Evolutionary conservation across 2,888 invertebrate species (phyloP).

Genomic region (Drosophila barbarae): DNA sequence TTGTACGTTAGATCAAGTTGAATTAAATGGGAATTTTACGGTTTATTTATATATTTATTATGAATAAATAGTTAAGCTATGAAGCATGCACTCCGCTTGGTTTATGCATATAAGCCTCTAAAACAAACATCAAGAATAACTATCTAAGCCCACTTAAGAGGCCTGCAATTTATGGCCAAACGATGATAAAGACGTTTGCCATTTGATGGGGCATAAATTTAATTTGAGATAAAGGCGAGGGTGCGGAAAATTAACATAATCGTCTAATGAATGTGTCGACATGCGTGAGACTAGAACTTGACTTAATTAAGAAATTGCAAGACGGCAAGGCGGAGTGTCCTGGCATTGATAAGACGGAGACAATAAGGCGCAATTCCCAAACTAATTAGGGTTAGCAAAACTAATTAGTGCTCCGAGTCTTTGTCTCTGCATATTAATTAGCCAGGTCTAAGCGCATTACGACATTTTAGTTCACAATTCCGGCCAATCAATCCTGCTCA

Average conservation of each 20-base stretch:
- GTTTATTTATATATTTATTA: not conserved
- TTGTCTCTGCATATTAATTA: constrained; percentile 40
- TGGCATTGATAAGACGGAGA: constrained; percentile 32
- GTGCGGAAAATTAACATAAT: constrained; percentile 55
- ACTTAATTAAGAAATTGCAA: constrained; percentile 37
- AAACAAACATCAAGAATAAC: constrained; percentile 1
- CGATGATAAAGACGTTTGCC: constrained; percentile 14
- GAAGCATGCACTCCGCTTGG: not conserved
- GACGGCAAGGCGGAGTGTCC: not conserved
- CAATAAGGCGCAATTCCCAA: constrained; percentile 20
- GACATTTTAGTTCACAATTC: constrained; percentile 11
- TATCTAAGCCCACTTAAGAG: constrained; percentile 5
- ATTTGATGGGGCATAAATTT: constrained; percentile 36
- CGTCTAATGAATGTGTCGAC: constrained; percentile 41
- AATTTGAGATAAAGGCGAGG: constrained; percentile 45
- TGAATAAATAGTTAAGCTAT: not conserved
- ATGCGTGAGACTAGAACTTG: constrained; percentile 14
- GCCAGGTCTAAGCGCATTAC: constrained; percentile 31
- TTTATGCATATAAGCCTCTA: not conserved
- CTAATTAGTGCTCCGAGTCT: constrained; percentile 38
- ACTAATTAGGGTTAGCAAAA: constrained; percentile 44
- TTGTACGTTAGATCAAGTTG: not conserved
- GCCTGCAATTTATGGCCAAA: constrained; percentile 5
- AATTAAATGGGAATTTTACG: not conserved
- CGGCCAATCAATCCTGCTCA: constrained; percentile 55